A percentile compares a stretch with the other conserved stretches of the same genome.
These are phyloP conservation scores for Anabas testudineus DNA, from an alignment of 2,797 vertebrate species.

Conservation along the genomic window DNA sequence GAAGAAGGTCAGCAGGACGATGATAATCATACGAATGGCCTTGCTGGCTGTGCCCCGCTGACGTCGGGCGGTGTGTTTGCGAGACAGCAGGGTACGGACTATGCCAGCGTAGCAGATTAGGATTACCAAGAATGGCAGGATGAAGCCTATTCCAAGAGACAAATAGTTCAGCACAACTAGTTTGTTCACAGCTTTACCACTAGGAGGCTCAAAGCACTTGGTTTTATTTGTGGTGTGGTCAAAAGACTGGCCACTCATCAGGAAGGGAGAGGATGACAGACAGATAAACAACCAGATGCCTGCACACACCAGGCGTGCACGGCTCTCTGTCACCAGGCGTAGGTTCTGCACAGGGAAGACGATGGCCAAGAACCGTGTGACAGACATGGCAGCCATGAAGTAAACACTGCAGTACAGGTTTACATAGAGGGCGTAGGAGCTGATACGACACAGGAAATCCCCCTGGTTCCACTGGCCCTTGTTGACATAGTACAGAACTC, in stretches of 20 bases:
- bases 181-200: conserved; percentile 1
- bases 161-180: conserved; percentile 87
- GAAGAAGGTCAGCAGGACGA: conserved; percentile 91
- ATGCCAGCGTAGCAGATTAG: conserved; percentile 92
- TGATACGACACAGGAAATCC: conserved; percentile 91
- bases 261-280: conserved; percentile 87
- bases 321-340: conserved; percentile 84
- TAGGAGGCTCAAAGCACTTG: conserved; percentile 93
- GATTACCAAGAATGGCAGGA: conserved; percentile 91
- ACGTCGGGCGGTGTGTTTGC: conserved; percentile 73
- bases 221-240: conserved; percentile 85
- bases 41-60: conserved; percentile 80
- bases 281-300: conserved; percentile 92
- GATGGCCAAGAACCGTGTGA: conserved; percentile 94
- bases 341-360: conserved; percentile 93
- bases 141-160: conserved; percentile 88
- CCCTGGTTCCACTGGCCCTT: conserved; percentile 90
- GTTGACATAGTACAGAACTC: conserved; percentile 90
- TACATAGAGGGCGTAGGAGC: conserved; percentile 92
- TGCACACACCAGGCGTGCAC: conserved; percentile 84
- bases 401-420: conserved; percentile 97
- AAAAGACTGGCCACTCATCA: conserved; percentile 74
- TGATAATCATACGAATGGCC: conserved; percentile 92
- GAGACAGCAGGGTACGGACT: conserved; percentile 85
- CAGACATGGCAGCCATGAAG: conserved; percentile 96